Percentiles rank a stretch among this genome's conserved stretches.
Conservation (phyloP, 2,113 vertebrate genomes). For the Hydropotes inermis region DNA sequence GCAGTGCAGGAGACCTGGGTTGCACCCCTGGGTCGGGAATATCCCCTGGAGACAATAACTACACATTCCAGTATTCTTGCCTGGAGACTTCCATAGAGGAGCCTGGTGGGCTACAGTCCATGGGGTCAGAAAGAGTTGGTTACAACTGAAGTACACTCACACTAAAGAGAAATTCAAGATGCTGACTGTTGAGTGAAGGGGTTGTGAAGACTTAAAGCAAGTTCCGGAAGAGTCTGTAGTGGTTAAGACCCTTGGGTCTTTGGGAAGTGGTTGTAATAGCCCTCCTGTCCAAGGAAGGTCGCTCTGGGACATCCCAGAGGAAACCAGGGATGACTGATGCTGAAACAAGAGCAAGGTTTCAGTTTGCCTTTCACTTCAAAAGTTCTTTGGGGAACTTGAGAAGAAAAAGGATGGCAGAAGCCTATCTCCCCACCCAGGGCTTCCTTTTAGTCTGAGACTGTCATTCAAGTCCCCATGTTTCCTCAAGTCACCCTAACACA, state of each 20-base stretch:
- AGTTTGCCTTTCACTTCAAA: neutral
- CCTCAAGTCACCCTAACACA: neutral
- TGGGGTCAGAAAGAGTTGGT: neutral
- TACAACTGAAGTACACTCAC: neutral
- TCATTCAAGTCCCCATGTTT: neutral
- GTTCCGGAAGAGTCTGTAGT: neutral
- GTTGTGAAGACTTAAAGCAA: neutral
- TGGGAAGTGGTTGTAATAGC: neutral
- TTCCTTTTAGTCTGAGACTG: neutral
- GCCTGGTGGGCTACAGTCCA: neutral
- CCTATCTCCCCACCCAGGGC: rapidly evolving
- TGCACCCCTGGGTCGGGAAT: neutral
- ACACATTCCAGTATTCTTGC: neutral
- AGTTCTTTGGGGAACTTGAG: neutral
- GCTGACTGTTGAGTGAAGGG: neutral
- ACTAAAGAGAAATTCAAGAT: neutral
- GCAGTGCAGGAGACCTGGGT: neutral
- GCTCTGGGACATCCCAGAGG: no score
- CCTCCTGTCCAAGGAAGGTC: neutral
- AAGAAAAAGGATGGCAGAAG: neutral
- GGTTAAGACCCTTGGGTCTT: neutral
- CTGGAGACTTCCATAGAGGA: neutral
- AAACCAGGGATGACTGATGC: neutral
- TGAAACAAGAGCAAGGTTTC: neutral
- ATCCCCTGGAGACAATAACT: neutral